Percentiles rank a stretch among this genome's conserved stretches.
Evolutionary conservation across 2,113 vertebrate genomes (phyloP).

Genomic region (Fulmarus glacialis): DNA sequence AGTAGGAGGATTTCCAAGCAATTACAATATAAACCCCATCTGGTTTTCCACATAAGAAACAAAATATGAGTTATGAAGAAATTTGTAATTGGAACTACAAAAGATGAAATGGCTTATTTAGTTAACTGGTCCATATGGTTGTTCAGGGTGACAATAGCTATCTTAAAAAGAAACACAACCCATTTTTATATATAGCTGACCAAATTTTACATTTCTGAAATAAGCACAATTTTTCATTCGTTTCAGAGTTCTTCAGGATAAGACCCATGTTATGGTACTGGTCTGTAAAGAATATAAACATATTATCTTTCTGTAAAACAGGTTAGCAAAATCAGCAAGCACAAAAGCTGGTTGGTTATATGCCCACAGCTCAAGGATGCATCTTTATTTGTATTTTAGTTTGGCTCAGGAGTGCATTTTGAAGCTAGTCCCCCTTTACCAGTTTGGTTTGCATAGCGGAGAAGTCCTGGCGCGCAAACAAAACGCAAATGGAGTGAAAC

Average conservation of each 20-base stretch:
- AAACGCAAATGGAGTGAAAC: background rate
- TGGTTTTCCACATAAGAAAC: background rate
- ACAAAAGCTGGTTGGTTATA: background rate
- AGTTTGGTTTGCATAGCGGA: background rate
- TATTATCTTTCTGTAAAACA: background rate
- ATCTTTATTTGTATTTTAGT: background rate
- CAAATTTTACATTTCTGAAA: background rate
- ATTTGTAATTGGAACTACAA: background rate
- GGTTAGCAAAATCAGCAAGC: background rate
- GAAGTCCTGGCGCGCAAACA: background rate
- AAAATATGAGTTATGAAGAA: background rate
- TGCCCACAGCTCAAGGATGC: background rate
- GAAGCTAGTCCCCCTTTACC: background rate
- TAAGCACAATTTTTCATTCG: background rate
- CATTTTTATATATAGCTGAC: background rate
- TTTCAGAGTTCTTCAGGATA: background rate
- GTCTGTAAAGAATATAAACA: background rate
- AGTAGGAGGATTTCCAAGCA: background rate
- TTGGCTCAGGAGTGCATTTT: background rate
- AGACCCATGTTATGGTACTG: background rate
- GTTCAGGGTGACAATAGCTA: background rate
- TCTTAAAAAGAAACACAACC: background rate
- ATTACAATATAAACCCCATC: background rate
- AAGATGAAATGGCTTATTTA: background rate
- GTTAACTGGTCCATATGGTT: background rate